phyloP scores from a whole-genome alignment of 1,140 invertebrate species.

The Tachypleus tridentatus region DNA sequence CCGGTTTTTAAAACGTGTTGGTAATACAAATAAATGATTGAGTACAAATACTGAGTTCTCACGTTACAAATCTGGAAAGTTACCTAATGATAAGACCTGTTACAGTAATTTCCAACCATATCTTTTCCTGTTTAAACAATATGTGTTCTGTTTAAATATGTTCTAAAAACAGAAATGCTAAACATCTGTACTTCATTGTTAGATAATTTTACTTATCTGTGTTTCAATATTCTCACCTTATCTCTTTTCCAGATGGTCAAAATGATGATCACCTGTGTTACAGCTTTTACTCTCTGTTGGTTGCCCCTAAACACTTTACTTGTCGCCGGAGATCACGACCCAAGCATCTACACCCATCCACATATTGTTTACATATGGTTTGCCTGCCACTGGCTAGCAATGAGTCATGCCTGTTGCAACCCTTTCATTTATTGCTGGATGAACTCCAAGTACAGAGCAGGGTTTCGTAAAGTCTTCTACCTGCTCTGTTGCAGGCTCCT shows the following conservation, averaged over 20 bases:
- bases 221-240: no score
- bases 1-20: no score
- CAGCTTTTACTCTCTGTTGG: conserved; percentile 36
- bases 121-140: no score
- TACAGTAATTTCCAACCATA: no score
- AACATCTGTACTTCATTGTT: no score
- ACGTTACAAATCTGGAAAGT: no score
- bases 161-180: no score
- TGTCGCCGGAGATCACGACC: conserved; percentile 24
- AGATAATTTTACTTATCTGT: no score
- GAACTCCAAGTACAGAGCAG: conserved; percentile 58
- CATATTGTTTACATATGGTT: conserved; percentile 55
- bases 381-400: conserved; percentile 66
- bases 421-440: conserved; percentile 86
- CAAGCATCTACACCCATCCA: conserved; percentile 19
- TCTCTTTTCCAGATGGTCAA: conserved; percentile 46
- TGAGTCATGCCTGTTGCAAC: conserved; percentile 85
- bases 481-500: conserved; percentile 3
- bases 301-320: conserved; percentile 31
- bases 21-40: no score
- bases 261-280: conserved; percentile 38
- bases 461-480: conserved; percentile 27
- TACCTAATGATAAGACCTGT: no score
- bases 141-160: no score
- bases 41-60: no score